Conservation (phyloP, 1,140 invertebrate species). For the Leptopilina boulardi region DNA sequence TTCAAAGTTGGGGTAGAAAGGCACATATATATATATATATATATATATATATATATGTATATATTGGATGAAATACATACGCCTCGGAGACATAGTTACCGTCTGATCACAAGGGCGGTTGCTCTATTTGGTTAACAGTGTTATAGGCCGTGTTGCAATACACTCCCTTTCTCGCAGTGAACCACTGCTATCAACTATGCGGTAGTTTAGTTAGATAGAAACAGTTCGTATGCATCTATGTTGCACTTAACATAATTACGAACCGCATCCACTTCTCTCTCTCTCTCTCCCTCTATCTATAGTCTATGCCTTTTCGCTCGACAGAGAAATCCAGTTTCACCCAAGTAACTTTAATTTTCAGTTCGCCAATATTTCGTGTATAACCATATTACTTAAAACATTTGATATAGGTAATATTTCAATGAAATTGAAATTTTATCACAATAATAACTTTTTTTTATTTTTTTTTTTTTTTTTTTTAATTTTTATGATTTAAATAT, state of each 20-base stretch:
- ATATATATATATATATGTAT: not conserved
- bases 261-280: constrained; percentile 27
- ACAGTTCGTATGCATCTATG: constrained; percentile 15
- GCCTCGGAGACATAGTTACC: constrained; percentile 50
- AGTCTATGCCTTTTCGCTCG: not conserved
- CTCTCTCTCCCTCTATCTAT: too few species aligned
- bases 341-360: not conserved
- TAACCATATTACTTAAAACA: too few species aligned
- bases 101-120: constrained; percentile 58
- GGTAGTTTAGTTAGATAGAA: constrained; percentile 3
- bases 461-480: too few species aligned
- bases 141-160: constrained; percentile 44
- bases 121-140: constrained; percentile 54
- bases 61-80: constrained; percentile 16
- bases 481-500: too few species aligned
- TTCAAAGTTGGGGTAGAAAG: not conserved
- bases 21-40: not conserved
- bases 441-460: too few species aligned
- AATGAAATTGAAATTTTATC: too few species aligned
- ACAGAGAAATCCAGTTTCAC: not conserved
- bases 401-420: too few species aligned
- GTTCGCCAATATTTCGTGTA: not conserved
- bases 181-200: constrained; percentile 14
- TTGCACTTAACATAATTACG: constrained; percentile 59
- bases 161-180: constrained; percentile 28